Conservation (phyloP, 2,113 vertebrate genomes). For the Marcusenius ussheri region DNA sequence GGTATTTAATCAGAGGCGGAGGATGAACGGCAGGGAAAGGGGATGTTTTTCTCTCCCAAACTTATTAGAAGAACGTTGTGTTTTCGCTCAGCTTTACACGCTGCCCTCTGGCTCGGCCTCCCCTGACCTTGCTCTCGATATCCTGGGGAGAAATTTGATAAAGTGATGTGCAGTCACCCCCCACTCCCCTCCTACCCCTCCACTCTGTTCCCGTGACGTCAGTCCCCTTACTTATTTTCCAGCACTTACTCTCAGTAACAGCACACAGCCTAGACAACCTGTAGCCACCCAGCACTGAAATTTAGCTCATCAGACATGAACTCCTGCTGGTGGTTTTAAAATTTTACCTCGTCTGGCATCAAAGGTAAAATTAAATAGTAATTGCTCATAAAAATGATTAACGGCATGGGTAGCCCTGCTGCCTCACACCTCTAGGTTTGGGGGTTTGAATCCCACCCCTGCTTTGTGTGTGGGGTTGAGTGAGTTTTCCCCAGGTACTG, state of each 20-base stretch:
- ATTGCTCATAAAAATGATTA: neutral
- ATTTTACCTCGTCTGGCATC: neutral
- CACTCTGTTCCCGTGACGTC: constrained; percentile 54
- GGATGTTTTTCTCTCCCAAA: constrained; percentile 65
- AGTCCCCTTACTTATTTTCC: constrained; percentile 40
- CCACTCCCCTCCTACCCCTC: constrained; percentile 40
- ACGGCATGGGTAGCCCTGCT: neutral
- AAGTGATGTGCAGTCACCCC: constrained; percentile 51
- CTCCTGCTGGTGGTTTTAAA: neutral
- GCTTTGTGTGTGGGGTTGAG: neutral
- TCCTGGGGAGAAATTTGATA: constrained; percentile 62
- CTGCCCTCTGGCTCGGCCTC: constrained; percentile 47
- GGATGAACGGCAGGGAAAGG: constrained; percentile 41
- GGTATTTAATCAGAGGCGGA: constrained; percentile 54
- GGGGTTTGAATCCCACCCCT: neutral
- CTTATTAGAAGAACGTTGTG: constrained; percentile 59
- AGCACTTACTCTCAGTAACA: neutral
- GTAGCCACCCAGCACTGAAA: neutral
- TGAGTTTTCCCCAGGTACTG: neutral
- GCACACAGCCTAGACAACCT: neutral
- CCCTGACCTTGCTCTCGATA: constrained; percentile 58
- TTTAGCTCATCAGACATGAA: neutral
- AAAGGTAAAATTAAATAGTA: neutral
- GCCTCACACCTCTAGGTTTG: neutral
- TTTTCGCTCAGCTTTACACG: constrained; percentile 64